Percentiles rank a stretch among this genome's conserved stretches.
Conservation (phyloP, 2,888 invertebrate species). For the Caenorhabditis virilis region DNA sequence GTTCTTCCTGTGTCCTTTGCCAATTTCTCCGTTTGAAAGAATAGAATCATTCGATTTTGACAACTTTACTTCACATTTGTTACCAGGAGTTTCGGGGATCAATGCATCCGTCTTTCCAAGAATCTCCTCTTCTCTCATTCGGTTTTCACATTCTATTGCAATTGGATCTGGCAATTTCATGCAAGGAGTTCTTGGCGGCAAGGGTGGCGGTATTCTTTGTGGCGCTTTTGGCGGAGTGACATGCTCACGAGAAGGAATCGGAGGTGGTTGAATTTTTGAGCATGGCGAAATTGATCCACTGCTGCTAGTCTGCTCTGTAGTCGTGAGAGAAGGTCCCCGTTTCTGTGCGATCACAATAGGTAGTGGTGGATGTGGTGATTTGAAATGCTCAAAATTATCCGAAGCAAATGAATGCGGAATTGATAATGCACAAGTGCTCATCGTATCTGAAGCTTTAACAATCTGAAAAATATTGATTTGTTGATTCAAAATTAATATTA, state of each 20-base stretch:
- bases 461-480: conserved; percentile 14
- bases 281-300: conserved; percentile 5
- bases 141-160: conserved; percentile 31
- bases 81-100: neutral
- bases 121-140: conserved; percentile 13
- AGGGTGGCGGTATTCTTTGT: conserved; percentile 48
- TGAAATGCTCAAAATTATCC: conserved; percentile 4
- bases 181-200: conserved; percentile 50
- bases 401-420: conserved; percentile 6
- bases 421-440: conserved; percentile 37
- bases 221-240: conserved; percentile 16
- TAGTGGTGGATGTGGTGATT: conserved; percentile 6
- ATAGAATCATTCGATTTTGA: conserved; percentile 5
- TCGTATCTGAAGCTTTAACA: conserved; percentile 36
- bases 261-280: conserved; percentile 15
- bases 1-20: conserved; percentile 61
- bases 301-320: conserved; percentile 3
- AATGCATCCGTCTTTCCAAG: neutral
- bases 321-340: neutral
- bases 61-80: neutral
- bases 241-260: conserved; percentile 22
- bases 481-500: neutral
- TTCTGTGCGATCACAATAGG: neutral
- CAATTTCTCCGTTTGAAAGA: conserved; percentile 3
- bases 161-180: conserved; percentile 51